These are phyloP conservation scores for Calosoma granatense DNA, from an alignment of 1,140 invertebrate genomes.

Conservation along the genomic window DNA sequence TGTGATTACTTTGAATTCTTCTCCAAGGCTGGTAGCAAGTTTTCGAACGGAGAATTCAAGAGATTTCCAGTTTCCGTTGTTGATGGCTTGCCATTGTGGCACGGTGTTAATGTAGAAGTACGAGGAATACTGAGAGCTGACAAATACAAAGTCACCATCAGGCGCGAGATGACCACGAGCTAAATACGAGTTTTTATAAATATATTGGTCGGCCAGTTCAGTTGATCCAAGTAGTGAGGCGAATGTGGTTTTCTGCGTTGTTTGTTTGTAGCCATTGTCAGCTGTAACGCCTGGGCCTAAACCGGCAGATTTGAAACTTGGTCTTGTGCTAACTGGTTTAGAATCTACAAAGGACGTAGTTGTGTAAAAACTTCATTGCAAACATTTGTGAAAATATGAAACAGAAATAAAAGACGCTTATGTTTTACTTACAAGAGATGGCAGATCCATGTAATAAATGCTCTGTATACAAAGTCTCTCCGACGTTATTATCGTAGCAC, in stretches of 20 bases:
- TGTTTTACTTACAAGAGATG: conserved; percentile 25
- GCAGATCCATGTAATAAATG: conserved; percentile 24
- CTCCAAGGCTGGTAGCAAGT: conserved; percentile 19
- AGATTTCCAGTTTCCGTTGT: conserved; percentile 40
- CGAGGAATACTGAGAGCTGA: conserved; percentile 36
- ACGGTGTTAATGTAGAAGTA: conserved; percentile 43
- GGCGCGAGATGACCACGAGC: conserved; percentile 43
- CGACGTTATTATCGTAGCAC: conserved; percentile 23
- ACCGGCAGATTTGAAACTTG: conserved; percentile 26
- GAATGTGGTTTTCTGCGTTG: conserved; percentile 29
- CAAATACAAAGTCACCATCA: conserved; percentile 41
- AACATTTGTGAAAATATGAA: not conserved
- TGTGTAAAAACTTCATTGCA: no score
- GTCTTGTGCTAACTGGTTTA: conserved; percentile 24
- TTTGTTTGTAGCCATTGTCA: conserved; percentile 23
- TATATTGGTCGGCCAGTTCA: conserved; percentile 26
- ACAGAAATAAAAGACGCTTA: not conserved
- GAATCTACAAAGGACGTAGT: conserved; percentile 21
- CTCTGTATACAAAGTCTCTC: conserved; percentile 22
- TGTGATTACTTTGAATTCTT: conserved; percentile 32
- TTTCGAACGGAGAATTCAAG: conserved; percentile 34
- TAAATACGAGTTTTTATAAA: conserved; percentile 31
- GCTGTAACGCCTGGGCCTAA: conserved; percentile 18
- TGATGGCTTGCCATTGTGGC: conserved; percentile 43
- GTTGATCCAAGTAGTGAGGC: conserved; percentile 28